These are phyloP conservation scores for Scrobipalpa atriplicella DNA, from an alignment of 2,888 invertebrate species.

Conservation along the genomic window DNA sequence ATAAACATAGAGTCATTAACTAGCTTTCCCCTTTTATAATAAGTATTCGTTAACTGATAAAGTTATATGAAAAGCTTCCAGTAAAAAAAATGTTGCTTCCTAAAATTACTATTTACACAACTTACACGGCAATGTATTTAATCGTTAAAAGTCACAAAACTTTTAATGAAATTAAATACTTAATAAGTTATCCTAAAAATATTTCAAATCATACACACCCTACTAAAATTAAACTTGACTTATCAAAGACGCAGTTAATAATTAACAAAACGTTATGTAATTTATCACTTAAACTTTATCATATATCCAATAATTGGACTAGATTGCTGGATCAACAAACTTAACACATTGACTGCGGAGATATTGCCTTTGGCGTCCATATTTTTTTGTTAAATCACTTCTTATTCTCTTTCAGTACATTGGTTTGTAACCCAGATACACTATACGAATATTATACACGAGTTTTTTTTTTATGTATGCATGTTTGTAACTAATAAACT, in stretches of 20 bases:
- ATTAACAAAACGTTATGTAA: conserved; percentile 7
- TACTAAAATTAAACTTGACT: conserved; percentile 11
- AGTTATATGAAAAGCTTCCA: too few relatives aligned
- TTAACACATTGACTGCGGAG: background rate
- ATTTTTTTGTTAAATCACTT: too few relatives aligned
- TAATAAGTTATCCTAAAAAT: background rate
- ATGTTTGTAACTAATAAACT: too few relatives aligned
- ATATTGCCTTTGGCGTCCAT: background rate
- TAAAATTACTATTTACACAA: too few relatives aligned
- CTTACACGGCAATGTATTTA: background rate
- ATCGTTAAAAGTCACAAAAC: background rate
- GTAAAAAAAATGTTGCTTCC: too few relatives aligned
- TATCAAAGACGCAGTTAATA: conserved; percentile 2
- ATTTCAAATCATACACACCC: background rate
- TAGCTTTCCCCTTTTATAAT: too few relatives aligned
- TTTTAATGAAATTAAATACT: background rate
- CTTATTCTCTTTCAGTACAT: too few relatives aligned
- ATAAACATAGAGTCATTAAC: too few relatives aligned
- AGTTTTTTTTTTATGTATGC: too few relatives aligned
- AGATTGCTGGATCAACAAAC: background rate
- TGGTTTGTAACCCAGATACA: too few relatives aligned
- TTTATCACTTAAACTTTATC: background rate
- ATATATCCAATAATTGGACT: background rate
- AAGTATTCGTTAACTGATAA: too few relatives aligned
- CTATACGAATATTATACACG: too few relatives aligned